These are phyloP conservation scores for Xestia ashworthii DNA, from an alignment of 2,888 invertebrate species.

Conservation along the genomic window DNA sequence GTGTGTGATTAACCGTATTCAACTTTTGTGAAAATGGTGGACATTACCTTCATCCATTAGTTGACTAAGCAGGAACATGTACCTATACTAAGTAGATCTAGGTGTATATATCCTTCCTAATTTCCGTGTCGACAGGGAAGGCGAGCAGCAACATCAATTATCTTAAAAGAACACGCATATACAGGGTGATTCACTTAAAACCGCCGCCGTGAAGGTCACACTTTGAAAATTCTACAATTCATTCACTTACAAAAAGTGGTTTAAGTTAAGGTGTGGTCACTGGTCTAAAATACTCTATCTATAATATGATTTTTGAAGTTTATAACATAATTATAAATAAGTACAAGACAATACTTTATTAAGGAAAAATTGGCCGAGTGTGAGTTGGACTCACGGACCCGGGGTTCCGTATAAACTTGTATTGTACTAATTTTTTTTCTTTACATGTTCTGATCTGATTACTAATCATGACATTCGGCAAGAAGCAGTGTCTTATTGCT, in stretches of 20 bases:
- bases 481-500: no score
- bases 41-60: background rate
- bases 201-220: slow-evolving; percentile 45
- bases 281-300: background rate
- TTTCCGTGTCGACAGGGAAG: slow-evolving; percentile 24
- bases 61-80: background rate
- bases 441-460: no score
- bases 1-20: background rate
- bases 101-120: slow-evolving; percentile 17
- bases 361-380: background rate
- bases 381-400: background rate
- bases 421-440: no score
- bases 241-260: slow-evolving; percentile 39
- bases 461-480: no score
- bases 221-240: slow-evolving; percentile 44
- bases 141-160: slow-evolving; percentile 5
- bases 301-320: background rate
- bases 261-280: slow-evolving; percentile 37
- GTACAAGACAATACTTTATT: background rate
- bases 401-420: no score
- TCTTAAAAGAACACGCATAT: slow-evolving; percentile 21
- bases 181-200: slow-evolving; percentile 41
- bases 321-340: background rate
- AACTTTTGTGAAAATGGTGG: background rate
- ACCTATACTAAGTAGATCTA: background rate